Conservation (phyloP, 2,888 invertebrate species). For the Saturnia japonica region DNA sequence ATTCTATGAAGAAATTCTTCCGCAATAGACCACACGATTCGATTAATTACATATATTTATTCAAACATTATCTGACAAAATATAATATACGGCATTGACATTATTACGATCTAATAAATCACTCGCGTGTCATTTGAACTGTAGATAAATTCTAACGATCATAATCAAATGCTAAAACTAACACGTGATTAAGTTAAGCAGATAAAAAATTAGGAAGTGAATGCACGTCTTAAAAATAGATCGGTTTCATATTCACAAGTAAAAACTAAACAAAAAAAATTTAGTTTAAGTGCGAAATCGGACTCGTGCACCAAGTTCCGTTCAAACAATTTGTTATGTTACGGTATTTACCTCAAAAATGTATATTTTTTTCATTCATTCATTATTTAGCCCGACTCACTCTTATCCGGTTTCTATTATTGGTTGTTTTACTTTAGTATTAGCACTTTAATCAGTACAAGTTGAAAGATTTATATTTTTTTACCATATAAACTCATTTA, state of each 20-base stretch:
- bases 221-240: conserved; percentile 24
- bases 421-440: too few relatives aligned
- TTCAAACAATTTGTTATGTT: too few relatives aligned
- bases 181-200: conserved; percentile 29
- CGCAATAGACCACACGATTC: background rate
- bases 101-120: conserved; percentile 44
- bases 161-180: conserved; percentile 30
- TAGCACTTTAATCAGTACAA: too few relatives aligned
- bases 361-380: too few relatives aligned
- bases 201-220: conserved; percentile 43
- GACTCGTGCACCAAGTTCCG: background rate
- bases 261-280: background rate
- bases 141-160: conserved; percentile 35
- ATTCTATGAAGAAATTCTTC: conserved; percentile 18
- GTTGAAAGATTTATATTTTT: too few relatives aligned
- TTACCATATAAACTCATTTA: too few relatives aligned
- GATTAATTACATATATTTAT: background rate
- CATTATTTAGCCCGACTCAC: too few relatives aligned
- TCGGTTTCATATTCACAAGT: conserved; percentile 23
- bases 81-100: conserved; percentile 39
- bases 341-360: too few relatives aligned
- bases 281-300: background rate
- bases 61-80: conserved; percentile 28
- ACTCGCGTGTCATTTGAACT: conserved; percentile 37
- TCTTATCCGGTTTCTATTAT: too few relatives aligned